Evolutionary conservation across 2,797 vertebrate genomes (phyloP).

Genomic region (Helarctos malayanus): DNA sequence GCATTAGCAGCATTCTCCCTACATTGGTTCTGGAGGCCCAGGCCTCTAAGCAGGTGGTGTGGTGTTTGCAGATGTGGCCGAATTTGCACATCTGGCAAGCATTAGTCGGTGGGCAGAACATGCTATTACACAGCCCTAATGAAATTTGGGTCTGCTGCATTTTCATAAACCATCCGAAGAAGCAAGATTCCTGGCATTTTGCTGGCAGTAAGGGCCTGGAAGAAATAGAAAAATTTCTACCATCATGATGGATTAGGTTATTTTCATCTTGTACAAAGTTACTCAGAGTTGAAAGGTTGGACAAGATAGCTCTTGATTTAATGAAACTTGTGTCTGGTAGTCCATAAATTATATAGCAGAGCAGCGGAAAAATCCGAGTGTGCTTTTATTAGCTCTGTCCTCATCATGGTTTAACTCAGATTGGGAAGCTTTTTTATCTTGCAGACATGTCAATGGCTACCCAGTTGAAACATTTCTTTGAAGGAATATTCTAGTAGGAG

Average conservation of each 20-base stretch:
- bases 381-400: constrained; percentile 73
- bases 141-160: constrained; percentile 65
- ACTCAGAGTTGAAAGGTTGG: constrained; percentile 80
- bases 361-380: constrained; percentile 55
- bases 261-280: constrained; percentile 83
- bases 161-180: constrained; percentile 45
- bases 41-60: constrained; percentile 68
- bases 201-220: constrained; percentile 60
- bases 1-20: not conserved
- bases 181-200: constrained; percentile 66
- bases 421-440: not conserved
- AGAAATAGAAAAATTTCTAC: constrained; percentile 73
- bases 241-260: constrained; percentile 76
- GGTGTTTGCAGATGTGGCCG: constrained; percentile 33
- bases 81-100: constrained; percentile 63
- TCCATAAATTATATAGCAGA: constrained; percentile 77
- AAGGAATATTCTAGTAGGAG: not conserved
- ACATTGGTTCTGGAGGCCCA: not conserved
- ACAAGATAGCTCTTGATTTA: constrained; percentile 85
- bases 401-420: not conserved
- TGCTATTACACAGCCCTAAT: constrained; percentile 71
- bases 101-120: constrained; percentile 58
- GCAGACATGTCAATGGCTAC: not conserved
- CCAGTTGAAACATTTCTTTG: not conserved
- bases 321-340: constrained; percentile 81